Conservation (phyloP, 2,797 vertebrate genomes). For the Hylomyscus alleni region DNA sequence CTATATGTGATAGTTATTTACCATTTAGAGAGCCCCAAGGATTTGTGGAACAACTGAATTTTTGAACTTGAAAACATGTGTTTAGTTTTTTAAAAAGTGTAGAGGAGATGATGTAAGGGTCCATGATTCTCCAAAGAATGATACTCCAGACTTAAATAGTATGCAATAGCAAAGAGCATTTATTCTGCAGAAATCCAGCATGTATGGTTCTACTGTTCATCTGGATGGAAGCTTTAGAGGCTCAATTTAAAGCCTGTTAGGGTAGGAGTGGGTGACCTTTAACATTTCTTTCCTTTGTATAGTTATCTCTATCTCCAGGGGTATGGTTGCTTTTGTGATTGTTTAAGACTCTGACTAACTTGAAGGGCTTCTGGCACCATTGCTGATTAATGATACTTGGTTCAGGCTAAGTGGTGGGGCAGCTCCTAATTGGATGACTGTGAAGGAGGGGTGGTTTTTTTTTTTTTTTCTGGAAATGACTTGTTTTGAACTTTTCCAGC, state of each 20-base stretch:
- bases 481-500: not conserved
- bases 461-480: not conserved
- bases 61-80: not conserved
- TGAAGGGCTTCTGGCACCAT: not conserved
- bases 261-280: not conserved
- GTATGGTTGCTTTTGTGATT: not conserved
- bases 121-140: not conserved
- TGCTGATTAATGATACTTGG: not conserved
- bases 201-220: not conserved
- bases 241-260: not conserved
- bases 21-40: not conserved
- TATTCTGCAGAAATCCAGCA: not conserved
- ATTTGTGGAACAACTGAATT: constrained; percentile 35
- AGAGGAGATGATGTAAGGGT: not conserved
- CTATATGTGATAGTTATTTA: not conserved
- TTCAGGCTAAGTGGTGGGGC: not conserved
- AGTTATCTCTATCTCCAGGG: not conserved
- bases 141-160: not conserved
- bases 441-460: not conserved
- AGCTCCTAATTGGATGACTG: not conserved
- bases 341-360: not conserved
- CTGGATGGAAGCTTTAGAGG: not conserved
- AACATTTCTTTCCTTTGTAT: not conserved
- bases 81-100: not conserved
- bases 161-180: not conserved